phyloP scores from a whole-genome alignment of 2,113 vertebrate species.

The Ranitomeya imitator region DNA sequence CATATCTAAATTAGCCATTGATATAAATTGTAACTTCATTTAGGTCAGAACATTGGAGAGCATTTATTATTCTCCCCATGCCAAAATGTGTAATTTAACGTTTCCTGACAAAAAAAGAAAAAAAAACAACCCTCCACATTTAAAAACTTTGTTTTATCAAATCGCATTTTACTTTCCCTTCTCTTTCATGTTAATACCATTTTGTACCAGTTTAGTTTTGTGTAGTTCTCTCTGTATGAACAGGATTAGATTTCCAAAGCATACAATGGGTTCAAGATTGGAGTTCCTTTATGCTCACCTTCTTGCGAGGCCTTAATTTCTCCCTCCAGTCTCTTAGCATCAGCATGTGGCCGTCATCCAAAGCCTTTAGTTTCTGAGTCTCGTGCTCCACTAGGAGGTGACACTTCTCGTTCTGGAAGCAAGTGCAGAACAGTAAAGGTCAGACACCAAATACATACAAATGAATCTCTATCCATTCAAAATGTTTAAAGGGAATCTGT shows the following conservation, averaged over 20 bases:
- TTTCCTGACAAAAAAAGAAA: no score
- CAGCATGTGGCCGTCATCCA: slow-evolving; percentile 89
- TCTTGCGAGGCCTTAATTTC: slow-evolving; percentile 87
- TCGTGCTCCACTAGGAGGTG: slow-evolving; percentile 94
- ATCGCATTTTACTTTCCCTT: no score
- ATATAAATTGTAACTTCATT: no score
- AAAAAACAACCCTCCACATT: not conserved
- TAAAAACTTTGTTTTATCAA: no score
- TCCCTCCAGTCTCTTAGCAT: slow-evolving; percentile 91
- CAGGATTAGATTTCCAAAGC: not conserved
- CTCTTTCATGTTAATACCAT: no score
- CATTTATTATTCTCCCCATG: no score
- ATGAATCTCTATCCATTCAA: no score
- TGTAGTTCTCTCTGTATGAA: not conserved
- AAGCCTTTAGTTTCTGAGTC: slow-evolving; percentile 86
- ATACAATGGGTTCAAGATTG: not conserved
- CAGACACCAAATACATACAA: not conserved
- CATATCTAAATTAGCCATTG: no score
- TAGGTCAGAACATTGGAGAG: no score
- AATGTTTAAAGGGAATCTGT: no score
- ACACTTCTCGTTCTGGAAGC: slow-evolving; percentile 91
- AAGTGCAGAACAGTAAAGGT: slow-evolving; percentile 5
- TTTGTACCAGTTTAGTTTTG: not conserved
- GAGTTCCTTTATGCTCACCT: slow-evolving; percentile 69
- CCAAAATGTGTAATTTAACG: no score